Evolutionary conservation across 92 coral and sea anemone genomes (phyloP).

Genomic region (Siderastrea radians): DNA sequence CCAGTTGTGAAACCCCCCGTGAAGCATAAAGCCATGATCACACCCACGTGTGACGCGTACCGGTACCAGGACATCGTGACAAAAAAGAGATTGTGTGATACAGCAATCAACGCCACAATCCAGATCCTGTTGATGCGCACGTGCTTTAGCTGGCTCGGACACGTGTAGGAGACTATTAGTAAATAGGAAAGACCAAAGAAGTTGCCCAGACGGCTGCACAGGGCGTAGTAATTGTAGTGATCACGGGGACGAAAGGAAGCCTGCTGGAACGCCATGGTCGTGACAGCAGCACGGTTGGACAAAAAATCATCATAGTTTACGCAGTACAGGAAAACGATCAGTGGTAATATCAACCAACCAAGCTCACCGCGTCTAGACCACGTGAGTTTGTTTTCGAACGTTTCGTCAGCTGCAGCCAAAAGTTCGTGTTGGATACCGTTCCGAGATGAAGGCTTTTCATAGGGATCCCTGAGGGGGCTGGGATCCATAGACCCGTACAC

Average conservation of each 20-base stretch:
- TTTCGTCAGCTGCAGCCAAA: not conserved
- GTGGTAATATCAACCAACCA: constrained; percentile 44
- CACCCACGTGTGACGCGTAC: too few species aligned
- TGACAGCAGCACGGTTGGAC: constrained; percentile 75
- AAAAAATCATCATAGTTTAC: constrained; percentile 74
- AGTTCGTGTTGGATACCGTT: constrained; percentile 4
- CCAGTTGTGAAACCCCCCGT: too few species aligned
- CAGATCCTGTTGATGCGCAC: too few species aligned
- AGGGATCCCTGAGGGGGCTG: constrained; percentile 21
- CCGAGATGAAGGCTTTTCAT: not conserved
- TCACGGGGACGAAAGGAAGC: constrained; percentile 74
- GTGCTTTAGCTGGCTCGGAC: too few species aligned
- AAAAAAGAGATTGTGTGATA: too few species aligned
- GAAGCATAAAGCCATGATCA: too few species aligned
- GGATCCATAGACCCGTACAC: constrained; percentile 41
- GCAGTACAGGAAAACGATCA: constrained; percentile 66
- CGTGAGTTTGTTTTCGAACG: constrained; percentile 38
- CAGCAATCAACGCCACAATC: too few species aligned
- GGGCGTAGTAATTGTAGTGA: constrained; percentile 78
- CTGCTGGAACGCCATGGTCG: constrained; percentile 68
- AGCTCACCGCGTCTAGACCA: constrained; percentile 26
- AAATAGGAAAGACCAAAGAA: constrained; percentile 77
- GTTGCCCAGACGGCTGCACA: constrained; percentile 69
- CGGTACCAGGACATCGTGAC: too few species aligned
- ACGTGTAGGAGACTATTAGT: too few species aligned